A percentile compares a stretch with the other conserved stretches of the same genome.
These are phyloP conservation scores for Cynoglossus semilaevis DNA, from an alignment of 2,113 vertebrate species.

Conservation along the genomic window DNA sequence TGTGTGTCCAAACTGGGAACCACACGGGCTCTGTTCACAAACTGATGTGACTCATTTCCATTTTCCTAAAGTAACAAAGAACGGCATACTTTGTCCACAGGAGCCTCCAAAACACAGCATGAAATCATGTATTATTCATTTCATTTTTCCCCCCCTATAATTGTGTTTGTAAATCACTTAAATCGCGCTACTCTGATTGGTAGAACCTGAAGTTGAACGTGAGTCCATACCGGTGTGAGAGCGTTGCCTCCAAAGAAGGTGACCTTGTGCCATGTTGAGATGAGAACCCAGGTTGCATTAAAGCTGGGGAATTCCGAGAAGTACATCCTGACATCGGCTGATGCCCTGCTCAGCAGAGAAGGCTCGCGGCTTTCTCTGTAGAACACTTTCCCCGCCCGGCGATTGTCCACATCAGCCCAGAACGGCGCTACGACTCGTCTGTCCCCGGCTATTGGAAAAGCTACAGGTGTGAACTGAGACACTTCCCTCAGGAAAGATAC, in stretches of 20 bases:
- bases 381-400: conserved; percentile 84
- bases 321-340: conserved; percentile 79
- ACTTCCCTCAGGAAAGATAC: conserved; percentile 97
- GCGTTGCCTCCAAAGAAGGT: conserved; percentile 94
- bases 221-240: conserved; percentile 81
- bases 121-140: too few relatives aligned
- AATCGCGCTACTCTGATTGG: background rate
- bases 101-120: too few relatives aligned
- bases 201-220: background rate
- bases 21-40: too few relatives aligned
- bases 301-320: conserved; percentile 87
- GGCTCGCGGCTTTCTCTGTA: conserved; percentile 86
- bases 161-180: background rate
- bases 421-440: conserved; percentile 92
- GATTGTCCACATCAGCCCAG: conserved; percentile 97
- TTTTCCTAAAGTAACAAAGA: too few relatives aligned
- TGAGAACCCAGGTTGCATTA: conserved; percentile 85
- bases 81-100: too few relatives aligned
- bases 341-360: conserved; percentile 77
- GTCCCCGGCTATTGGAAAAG: conserved; percentile 96
- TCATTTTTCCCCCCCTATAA: too few relatives aligned
- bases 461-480: conserved; percentile 94
- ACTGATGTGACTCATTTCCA: too few relatives aligned
- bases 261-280: conserved; percentile 91
- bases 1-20: too few relatives aligned